Conservation (phyloP, 2,113 vertebrate species). For the Argyrosomus japonicus region DNA sequence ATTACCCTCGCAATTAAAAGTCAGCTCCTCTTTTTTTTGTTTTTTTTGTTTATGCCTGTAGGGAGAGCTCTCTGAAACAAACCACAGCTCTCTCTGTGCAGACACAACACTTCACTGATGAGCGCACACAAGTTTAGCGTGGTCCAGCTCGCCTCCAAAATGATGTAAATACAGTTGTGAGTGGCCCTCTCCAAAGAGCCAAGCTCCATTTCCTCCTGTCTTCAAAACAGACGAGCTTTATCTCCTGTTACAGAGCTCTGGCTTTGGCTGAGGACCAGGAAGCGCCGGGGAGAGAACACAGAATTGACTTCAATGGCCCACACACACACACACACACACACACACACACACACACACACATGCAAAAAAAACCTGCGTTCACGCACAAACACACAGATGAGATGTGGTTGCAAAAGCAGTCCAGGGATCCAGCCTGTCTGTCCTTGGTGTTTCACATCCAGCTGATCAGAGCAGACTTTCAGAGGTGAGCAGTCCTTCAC, state of each 20-base stretch:
- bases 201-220: constrained; percentile 73
- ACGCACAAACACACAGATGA: constrained; percentile 26
- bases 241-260: constrained; percentile 66
- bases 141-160: constrained; percentile 42
- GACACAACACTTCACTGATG: constrained; percentile 54
- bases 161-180: constrained; percentile 67
- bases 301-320: constrained; percentile 45
- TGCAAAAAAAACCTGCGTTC: not conserved
- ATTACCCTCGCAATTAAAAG: constrained; percentile 71
- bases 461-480: constrained; percentile 52
- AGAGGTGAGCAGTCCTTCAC: constrained; percentile 44
- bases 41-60: constrained; percentile 51
- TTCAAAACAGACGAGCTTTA: constrained; percentile 59
- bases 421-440: constrained; percentile 15
- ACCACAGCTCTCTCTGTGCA: constrained; percentile 10
- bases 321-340: constrained; percentile 5
- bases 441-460: constrained; percentile 51
- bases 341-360: constrained; percentile 16
- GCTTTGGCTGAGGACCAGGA: constrained; percentile 63
- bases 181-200: constrained; percentile 61
- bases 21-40: constrained; percentile 34
- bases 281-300: constrained; percentile 58
- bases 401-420: constrained; percentile 27
- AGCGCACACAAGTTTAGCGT: constrained; percentile 15
- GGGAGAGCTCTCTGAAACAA: constrained; percentile 63